Evolutionary conservation across 2,888 invertebrate genomes (phyloP).

Genomic region (Panopea generosa): DNA sequence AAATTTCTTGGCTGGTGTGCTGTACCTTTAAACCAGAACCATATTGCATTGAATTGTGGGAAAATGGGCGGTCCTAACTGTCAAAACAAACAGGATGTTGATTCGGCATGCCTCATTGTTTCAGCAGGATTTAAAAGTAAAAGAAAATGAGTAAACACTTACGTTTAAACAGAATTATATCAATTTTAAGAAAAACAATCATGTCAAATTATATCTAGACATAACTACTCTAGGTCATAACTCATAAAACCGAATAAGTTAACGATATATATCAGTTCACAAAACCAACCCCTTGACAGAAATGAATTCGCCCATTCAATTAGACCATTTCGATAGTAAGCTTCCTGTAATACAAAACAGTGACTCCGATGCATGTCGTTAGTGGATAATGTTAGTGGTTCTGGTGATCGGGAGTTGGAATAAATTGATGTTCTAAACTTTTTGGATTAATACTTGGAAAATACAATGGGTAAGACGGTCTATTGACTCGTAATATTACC

Average conservation of each 20-base stretch:
- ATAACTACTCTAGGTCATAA: too few species aligned
- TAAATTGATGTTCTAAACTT: background rate
- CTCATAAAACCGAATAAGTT: too few species aligned
- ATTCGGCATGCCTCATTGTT: too few species aligned
- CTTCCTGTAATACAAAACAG: background rate
- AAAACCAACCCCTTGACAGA: background rate
- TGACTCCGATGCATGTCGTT: background rate
- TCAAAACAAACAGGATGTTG: slow-evolving; percentile 29
- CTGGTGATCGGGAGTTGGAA: background rate
- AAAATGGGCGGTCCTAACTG: slow-evolving; percentile 58
- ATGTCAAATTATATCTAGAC: background rate
- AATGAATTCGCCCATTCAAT: slow-evolving; percentile 31
- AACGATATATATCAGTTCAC: too few species aligned
- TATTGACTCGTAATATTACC: slow-evolving; percentile 2
- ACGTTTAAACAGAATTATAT: background rate
- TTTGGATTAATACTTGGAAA: slow-evolving; percentile 1
- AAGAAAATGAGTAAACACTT: background rate
- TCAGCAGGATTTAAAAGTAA: too few species aligned
- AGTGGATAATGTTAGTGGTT: background rate
- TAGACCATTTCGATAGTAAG: slow-evolving; percentile 23
- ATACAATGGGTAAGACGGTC: slow-evolving; percentile 15
- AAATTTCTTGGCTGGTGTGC: too few species aligned
- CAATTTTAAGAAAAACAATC: slow-evolving; percentile 1
- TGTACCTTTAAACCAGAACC: too few species aligned
- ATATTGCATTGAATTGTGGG: slow-evolving; percentile 57